These are phyloP conservation scores for Holacanthus passer DNA, from an alignment of 2,113 vertebrate species.

Conservation along the genomic window DNA sequence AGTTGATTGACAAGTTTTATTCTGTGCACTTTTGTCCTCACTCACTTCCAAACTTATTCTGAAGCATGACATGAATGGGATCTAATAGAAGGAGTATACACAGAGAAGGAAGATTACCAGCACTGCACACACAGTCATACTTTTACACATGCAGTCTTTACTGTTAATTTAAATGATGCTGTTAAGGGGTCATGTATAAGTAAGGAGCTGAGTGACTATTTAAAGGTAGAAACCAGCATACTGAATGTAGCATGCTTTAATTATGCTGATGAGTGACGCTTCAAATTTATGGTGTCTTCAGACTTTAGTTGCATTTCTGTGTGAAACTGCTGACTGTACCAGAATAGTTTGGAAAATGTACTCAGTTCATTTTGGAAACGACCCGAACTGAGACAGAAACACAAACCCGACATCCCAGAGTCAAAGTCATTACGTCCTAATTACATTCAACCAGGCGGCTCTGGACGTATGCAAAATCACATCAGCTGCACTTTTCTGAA, in stretches of 20 bases:
- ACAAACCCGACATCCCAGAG: conserved; percentile 1
- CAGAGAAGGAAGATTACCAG: not conserved
- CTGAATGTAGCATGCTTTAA: not conserved
- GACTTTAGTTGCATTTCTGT: not conserved
- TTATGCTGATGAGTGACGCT: not conserved
- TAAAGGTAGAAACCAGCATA: not conserved
- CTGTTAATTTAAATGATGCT: conserved; percentile 12
- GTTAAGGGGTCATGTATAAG: conserved; percentile 13
- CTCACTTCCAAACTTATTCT: not conserved
- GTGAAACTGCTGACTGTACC: conserved; percentile 11
- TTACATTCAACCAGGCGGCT: conserved; percentile 30
- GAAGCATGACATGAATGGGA: conserved; percentile 3
- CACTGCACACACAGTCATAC: not conserved
- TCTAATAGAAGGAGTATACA: not conserved
- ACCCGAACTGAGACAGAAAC: conserved; percentile 17
- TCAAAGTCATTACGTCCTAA: conserved; percentile 40
- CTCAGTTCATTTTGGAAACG: not conserved
- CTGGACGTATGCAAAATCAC: conserved; percentile 19
- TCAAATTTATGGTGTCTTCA: not conserved
- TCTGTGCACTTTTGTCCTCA: too few species aligned
- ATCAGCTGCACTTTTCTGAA: conserved; percentile 41
- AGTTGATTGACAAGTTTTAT: not conserved
- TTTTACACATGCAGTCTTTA: conserved; percentile 1
- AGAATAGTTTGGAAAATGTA: conserved; percentile 4
- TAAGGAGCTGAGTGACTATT: not conserved